phyloP scores from a whole-genome alignment of 2,888 invertebrate genomes.

The Lymantria dispar region DNA sequence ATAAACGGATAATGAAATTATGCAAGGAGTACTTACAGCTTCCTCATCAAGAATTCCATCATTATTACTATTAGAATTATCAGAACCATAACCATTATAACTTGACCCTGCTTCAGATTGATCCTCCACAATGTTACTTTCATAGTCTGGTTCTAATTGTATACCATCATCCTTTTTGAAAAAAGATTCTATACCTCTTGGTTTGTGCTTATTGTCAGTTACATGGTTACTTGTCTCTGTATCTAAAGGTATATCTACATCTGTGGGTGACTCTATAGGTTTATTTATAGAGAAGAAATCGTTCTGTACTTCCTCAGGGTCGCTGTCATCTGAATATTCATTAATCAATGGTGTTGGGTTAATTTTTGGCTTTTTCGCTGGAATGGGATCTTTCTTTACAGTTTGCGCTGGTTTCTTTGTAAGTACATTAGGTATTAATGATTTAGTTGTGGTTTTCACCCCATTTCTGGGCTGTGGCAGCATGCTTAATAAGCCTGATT shows the following conservation, averaged over 20 bases:
- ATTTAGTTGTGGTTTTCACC: slow-evolving; percentile 52
- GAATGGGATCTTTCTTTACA: slow-evolving; percentile 26
- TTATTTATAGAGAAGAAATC: slow-evolving; percentile 81
- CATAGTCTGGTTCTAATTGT: slow-evolving; percentile 30
- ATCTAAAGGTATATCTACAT: slow-evolving; percentile 60
- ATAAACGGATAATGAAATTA: no score
- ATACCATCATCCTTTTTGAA: slow-evolving; percentile 53
- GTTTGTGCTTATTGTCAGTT: slow-evolving; percentile 28
- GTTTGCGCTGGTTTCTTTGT: slow-evolving; percentile 46
- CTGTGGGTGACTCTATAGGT: slow-evolving; percentile 55
- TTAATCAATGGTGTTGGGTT: slow-evolving; percentile 38
- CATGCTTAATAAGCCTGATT: slow-evolving; percentile 85
- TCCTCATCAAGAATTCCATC: slow-evolving; percentile 63
- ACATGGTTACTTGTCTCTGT: slow-evolving; percentile 33
- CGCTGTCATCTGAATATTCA: slow-evolving; percentile 71
- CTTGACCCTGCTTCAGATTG: slow-evolving; percentile 32
- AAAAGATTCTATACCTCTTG: slow-evolving; percentile 59
- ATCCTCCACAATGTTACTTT: slow-evolving; percentile 18
- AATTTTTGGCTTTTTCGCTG: slow-evolving; percentile 43
- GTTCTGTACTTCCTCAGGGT: slow-evolving; percentile 76
- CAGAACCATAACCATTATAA: slow-evolving; percentile 28
- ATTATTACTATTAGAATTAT: slow-evolving; percentile 33
- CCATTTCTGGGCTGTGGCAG: slow-evolving; percentile 86
- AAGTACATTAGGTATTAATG: slow-evolving; percentile 71
- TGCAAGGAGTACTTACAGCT: slow-evolving; percentile 55